Percentiles rank a stretch among this genome's conserved stretches.
phyloP scores from a whole-genome alignment of 2,797 vertebrate genomes.

The Sebastes jordani region DNA sequence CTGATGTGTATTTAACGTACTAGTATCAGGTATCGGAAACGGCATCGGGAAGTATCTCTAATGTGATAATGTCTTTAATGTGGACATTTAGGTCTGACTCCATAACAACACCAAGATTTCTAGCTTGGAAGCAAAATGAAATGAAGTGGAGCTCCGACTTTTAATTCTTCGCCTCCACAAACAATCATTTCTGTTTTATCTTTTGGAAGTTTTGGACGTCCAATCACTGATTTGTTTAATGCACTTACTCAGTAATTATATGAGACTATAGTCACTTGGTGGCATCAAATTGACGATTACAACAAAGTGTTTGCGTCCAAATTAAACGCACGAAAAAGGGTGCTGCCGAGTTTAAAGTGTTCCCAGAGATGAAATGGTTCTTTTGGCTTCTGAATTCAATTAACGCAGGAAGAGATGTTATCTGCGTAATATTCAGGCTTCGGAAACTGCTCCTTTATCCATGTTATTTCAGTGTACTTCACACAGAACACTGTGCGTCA shows the following conservation, averaged over 20 bases:
- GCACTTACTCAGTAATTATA: background rate
- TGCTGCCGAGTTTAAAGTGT: conserved; percentile 35
- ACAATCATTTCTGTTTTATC: background rate
- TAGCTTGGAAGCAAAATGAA: background rate
- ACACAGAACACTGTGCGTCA: conserved; percentile 46
- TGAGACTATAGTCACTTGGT: background rate
- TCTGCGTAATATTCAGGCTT: conserved; percentile 69
- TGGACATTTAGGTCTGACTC: background rate
- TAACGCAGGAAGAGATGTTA: conserved; percentile 79
- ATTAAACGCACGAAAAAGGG: conserved; percentile 29
- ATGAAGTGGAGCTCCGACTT: background rate
- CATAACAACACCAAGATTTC: background rate
- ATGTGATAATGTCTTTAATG: background rate
- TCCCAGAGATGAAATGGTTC: conserved; percentile 44
- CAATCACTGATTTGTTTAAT: background rate
- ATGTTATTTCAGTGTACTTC: conserved; percentile 73
- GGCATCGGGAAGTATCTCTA: too few species aligned
- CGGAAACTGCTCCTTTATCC: conserved; percentile 66
- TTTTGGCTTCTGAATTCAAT: conserved; percentile 71
- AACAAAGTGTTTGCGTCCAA: conserved; percentile 13
- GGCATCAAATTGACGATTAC: conserved; percentile 18
- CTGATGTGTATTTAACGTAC: too few species aligned
- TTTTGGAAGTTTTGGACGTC: background rate
- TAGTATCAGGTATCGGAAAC: too few species aligned
- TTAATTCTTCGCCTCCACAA: background rate